phyloP scores from a whole-genome alignment of 2,888 invertebrate genomes.

The Scaptomyza flava region DNA sequence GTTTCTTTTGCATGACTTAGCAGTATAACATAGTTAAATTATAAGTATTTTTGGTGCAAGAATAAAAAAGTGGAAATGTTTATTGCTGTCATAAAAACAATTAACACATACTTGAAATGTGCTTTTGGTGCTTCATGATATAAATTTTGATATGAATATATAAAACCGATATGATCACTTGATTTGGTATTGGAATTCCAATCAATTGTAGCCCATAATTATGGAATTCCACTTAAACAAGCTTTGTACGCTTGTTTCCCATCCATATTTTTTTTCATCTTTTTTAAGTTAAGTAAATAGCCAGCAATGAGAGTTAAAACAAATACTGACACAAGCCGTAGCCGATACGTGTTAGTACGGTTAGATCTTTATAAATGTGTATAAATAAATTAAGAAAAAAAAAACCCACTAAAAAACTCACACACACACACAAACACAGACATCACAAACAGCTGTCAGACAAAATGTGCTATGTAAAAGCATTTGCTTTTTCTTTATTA shows the following conservation, averaged over 20 bases:
- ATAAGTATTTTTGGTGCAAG: not conserved
- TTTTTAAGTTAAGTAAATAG: constrained; percentile 22
- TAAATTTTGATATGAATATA: not conserved
- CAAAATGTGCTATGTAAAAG: constrained; percentile 33
- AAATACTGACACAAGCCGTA: constrained; percentile 39
- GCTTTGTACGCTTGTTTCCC: constrained; percentile 15
- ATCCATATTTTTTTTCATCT: constrained; percentile 14
- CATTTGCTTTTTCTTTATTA: constrained; percentile 29
- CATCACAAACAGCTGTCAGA: constrained; percentile 6
- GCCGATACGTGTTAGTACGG: constrained; percentile 48
- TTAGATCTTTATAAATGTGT: constrained; percentile 32
- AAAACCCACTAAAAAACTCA: constrained; percentile 18
- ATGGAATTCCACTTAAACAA: constrained; percentile 20
- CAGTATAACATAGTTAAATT: constrained; percentile 13
- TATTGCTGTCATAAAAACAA: constrained; percentile 9
- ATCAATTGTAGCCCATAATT: constrained; percentile 12
- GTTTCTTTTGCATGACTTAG: constrained; percentile 30
- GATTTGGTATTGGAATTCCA: constrained; percentile 5
- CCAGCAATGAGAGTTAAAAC: constrained; percentile 10
- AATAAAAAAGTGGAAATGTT: not conserved
- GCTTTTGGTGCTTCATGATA: not conserved
- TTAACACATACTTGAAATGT: constrained; percentile 4
- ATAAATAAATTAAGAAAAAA: constrained; percentile 39
- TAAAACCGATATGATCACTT: not conserved
- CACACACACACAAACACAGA: constrained; percentile 8